Conservation (phyloP, 2,888 invertebrate species). For the Epinotia ramella region DNA sequence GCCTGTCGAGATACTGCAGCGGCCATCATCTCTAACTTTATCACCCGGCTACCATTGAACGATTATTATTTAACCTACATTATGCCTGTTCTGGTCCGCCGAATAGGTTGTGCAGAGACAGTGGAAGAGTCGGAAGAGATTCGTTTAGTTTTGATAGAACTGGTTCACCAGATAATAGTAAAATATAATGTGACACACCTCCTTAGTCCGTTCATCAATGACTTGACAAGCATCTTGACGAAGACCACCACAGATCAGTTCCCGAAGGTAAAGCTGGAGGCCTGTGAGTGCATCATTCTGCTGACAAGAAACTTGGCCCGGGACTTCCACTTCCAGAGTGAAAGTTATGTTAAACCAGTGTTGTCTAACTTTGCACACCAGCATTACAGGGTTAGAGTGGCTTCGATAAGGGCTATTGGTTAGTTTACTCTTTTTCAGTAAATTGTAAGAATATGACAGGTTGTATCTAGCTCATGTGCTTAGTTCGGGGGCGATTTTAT, state of each 20-base stretch:
- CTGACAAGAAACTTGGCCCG: slow-evolving; percentile 87
- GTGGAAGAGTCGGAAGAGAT: slow-evolving; percentile 91
- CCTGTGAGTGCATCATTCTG: slow-evolving; percentile 89
- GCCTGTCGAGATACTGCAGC: slow-evolving; percentile 86
- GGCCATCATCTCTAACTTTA: slow-evolving; percentile 83
- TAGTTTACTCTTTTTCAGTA: slow-evolving; percentile 50
- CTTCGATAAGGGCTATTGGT: slow-evolving; percentile 91
- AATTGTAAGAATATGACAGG: too few relatives aligned
- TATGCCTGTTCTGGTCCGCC: slow-evolving; percentile 90
- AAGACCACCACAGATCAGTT: slow-evolving; percentile 91
- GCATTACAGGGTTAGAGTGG: slow-evolving; percentile 91
- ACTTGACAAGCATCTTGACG: slow-evolving; percentile 89
- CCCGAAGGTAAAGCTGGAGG: slow-evolving; percentile 92
- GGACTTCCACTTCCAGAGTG: slow-evolving; percentile 91
- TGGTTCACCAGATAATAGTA: slow-evolving; percentile 88
- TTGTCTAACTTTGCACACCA: slow-evolving; percentile 91
- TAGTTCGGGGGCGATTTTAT: too few relatives aligned
- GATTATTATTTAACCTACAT: slow-evolving; percentile 91
- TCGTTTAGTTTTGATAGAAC: slow-evolving; percentile 87
- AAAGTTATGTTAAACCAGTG: slow-evolving; percentile 90
- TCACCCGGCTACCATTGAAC: slow-evolving; percentile 85
- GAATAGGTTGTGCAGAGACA: slow-evolving; percentile 91
- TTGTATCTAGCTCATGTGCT: too few relatives aligned
- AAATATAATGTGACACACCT: slow-evolving; percentile 86
- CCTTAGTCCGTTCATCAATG: slow-evolving; percentile 89